These are phyloP conservation scores for Triplophysa rosa DNA, from an alignment of 2,113 vertebrate genomes.

Conservation along the genomic window DNA sequence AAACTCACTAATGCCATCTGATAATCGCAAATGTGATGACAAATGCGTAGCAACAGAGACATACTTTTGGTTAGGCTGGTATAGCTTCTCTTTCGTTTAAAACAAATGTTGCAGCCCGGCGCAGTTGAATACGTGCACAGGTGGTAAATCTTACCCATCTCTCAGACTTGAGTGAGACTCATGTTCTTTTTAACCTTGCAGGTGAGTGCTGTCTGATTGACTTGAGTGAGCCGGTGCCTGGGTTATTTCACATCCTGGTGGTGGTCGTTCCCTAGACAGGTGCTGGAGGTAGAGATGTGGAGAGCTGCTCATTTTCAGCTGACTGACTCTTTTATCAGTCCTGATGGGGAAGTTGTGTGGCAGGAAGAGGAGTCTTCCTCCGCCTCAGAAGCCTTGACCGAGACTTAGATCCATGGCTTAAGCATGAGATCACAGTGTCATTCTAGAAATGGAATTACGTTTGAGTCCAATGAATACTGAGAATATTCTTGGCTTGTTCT, in stretches of 20 bases:
- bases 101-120: neutral
- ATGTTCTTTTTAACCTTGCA: constrained; percentile 14
- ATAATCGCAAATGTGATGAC: constrained; percentile 22
- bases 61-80: neutral
- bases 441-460: neutral
- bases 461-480: neutral
- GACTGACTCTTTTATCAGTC: constrained; percentile 41
- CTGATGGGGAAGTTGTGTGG: constrained; percentile 12
- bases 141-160: neutral
- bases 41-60: neutral
- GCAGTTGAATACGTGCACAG: neutral
- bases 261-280: constrained; percentile 16
- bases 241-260: constrained; percentile 34
- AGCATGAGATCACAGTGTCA: neutral
- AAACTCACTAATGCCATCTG: constrained; percentile 18
- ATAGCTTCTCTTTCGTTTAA: neutral
- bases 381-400: neutral
- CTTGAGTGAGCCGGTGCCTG: constrained; percentile 5
- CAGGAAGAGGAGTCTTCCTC: neutral
- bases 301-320: constrained; percentile 34
- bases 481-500: neutral
- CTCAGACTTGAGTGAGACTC: neutral
- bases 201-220: constrained; percentile 30
- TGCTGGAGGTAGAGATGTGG: constrained; percentile 10
- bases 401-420: neutral